These are phyloP conservation scores for Holothuria glaberrima DNA, from an alignment of 35 echinoderm and acorn worm species.

Conservation along the genomic window DNA sequence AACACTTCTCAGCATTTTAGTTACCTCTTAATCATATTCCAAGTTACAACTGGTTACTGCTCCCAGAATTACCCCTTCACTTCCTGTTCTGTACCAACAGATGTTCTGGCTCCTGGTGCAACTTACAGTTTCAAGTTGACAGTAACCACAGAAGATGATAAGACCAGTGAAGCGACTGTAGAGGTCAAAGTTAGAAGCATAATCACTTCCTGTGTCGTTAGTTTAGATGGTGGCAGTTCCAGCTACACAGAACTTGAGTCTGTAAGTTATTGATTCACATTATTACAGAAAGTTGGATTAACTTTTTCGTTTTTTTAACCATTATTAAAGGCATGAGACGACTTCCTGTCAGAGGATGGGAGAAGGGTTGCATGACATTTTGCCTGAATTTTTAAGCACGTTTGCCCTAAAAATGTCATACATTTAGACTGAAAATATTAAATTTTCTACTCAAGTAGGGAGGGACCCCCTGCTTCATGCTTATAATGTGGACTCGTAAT, in stretches of 20 bases:
- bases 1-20: no score
- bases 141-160: conserved; percentile 51
- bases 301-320: neutral
- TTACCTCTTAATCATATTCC: no score
- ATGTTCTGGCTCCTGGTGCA: conserved; percentile 50
- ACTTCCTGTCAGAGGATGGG: neutral
- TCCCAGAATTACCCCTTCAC: no score
- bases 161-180: conserved; percentile 59
- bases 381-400: neutral
- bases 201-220: conserved; percentile 70
- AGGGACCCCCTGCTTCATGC: no score
- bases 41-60: no score
- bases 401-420: no score
- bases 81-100: conserved; percentile 21
- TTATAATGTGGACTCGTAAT: no score
- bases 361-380: no score
- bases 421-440: no score
- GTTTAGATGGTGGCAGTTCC: conserved; percentile 29
- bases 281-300: neutral
- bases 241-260: conserved; percentile 65
- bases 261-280: conserved; percentile 44
- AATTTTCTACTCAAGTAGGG: no score
- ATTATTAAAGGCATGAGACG: neutral
- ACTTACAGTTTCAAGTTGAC: conserved; percentile 62
- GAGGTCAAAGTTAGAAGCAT: conserved; percentile 34